Base-by-base conservation (phyloP, 1,140 invertebrate genomes). In the Samia ricini region DNA sequence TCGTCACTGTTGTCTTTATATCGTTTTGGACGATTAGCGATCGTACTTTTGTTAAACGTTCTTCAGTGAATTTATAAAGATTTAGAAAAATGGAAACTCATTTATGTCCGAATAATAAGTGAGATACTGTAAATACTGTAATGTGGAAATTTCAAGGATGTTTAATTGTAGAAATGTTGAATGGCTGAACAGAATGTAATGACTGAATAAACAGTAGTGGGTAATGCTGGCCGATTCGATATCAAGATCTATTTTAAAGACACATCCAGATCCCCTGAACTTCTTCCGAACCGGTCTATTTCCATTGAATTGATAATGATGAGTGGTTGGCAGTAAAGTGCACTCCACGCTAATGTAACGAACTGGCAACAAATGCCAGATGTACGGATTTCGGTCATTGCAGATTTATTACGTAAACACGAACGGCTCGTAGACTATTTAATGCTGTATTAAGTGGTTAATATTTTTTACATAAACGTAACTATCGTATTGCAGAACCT, bases 321-420 rank as follows among this genome's bases (percentile, higher is more conserved):
- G 10, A 42, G 33, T 42, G 33, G 33, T 15, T 15, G 33, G 33
- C 33, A 42, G 7, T 42, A 42, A 42, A 42, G 33, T 42, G 33
- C 33, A 42, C 33, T 42, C 8, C 12, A 42, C 12, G 33, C 33
- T 42, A 42, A 42, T 42, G 33, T 42, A 42, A 15, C 10, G 33
- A 42, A 42, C 33, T 15, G 33, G 33, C 33, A 42, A 42, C 33
- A 15, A 42, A 42, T 42, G 10, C 33, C 33, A 42, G 33, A 42
- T 42, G 33, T 42, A 42, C 33, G 33, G 33, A 42, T 42, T 42
- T 42, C 52, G 21, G 21, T 55, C 52, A 23, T 55, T 55, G 52
- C 52, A 24, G 18, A 55, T 55, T 55, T 55, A 55, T 55, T 55
- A 24, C 52, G 52, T 55, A 55, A 55, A 55, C 52, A 55, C 52